Percentiles rank a stretch among this genome's conserved stretches.
phyloP scores from a whole-genome alignment of 2,888 invertebrate species.

The Flexamia atlantica region DNA sequence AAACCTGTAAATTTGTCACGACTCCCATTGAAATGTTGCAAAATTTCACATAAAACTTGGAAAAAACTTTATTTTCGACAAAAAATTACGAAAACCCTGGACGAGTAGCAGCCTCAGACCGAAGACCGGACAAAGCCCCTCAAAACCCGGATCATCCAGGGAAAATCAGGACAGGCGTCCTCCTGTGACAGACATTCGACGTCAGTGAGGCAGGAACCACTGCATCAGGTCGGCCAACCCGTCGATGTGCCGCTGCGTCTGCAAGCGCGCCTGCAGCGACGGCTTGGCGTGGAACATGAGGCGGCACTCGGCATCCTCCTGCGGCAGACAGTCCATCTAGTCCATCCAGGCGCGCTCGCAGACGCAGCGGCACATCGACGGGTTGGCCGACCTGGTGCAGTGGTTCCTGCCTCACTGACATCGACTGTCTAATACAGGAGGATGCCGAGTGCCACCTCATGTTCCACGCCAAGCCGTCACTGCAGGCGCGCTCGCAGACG shows the following conservation, averaged over 20 bases:
- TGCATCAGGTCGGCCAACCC: slow-evolving; percentile 84
- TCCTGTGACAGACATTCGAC: slow-evolving; percentile 53
- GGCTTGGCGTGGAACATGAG: slow-evolving; percentile 83
- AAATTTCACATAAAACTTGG: no score
- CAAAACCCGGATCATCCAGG: no score
- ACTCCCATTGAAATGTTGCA: no score
- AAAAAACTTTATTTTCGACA: no score
- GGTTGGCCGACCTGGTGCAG: slow-evolving; percentile 84
- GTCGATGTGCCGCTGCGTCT: slow-evolving; percentile 86
- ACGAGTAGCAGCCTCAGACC: no score
- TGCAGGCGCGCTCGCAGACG: slow-evolving; percentile 80
- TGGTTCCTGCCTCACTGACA: slow-evolving; percentile 86
- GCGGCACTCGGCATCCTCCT: slow-evolving; percentile 72
- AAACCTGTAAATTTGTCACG: no score
- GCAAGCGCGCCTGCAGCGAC: slow-evolving; percentile 78
- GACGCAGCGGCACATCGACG: slow-evolving; percentile 85
- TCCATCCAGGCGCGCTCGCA: slow-evolving; percentile 79
- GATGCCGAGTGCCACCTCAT: slow-evolving; percentile 75
- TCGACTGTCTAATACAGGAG: no score
- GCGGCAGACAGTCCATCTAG: no score
- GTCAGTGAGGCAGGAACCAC: slow-evolving; percentile 79
- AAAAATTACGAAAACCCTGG: no score
- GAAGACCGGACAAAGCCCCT: no score
- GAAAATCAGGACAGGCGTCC: no score
- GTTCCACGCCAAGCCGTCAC: slow-evolving; percentile 81